Evolutionary conservation across 2,113 vertebrate species (phyloP).

Genomic region (Elephas maximus): DNA sequence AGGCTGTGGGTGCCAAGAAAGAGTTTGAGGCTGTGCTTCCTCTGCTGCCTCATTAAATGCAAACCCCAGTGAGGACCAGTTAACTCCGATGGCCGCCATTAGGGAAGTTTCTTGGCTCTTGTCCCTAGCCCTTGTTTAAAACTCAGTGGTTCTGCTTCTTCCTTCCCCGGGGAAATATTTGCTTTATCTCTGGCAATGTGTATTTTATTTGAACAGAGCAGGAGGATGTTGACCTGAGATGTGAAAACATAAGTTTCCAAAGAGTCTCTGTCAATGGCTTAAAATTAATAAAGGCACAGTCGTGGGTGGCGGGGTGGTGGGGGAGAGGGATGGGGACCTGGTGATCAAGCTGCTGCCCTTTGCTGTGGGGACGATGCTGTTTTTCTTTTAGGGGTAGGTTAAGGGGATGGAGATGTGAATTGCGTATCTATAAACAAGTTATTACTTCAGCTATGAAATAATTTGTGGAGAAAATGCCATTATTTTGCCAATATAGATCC

Average conservation of each 20-base stretch:
- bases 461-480: slow-evolving; percentile 75
- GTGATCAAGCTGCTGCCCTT: slow-evolving; percentile 44
- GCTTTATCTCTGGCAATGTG: slow-evolving; percentile 41
- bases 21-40: too few relatives aligned
- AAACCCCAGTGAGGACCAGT: neutral
- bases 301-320: fast-evolving
- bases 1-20: neutral
- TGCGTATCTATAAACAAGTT: slow-evolving; percentile 76
- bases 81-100: neutral
- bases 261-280: slow-evolving; percentile 54
- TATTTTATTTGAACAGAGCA: slow-evolving; percentile 47
- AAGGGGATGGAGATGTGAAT: slow-evolving; percentile 69
- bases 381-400: slow-evolving; percentile 60
- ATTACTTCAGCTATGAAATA: slow-evolving; percentile 60
- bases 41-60: neutral
- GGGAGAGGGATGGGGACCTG: neutral
- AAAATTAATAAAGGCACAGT: slow-evolving; percentile 55
- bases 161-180: slow-evolving; percentile 48
- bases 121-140: neutral
- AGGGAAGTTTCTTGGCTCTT: neutral
- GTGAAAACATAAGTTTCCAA: slow-evolving; percentile 37
- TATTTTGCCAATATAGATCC: slow-evolving; percentile 63
- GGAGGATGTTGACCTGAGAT: slow-evolving; percentile 49
- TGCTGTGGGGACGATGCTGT: neutral
- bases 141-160: neutral